Evolutionary conservation across 2,888 invertebrate genomes (phyloP), one percentile per base, ranked within the genome.

Genomic region (Ornithoptera priamus): DNA sequence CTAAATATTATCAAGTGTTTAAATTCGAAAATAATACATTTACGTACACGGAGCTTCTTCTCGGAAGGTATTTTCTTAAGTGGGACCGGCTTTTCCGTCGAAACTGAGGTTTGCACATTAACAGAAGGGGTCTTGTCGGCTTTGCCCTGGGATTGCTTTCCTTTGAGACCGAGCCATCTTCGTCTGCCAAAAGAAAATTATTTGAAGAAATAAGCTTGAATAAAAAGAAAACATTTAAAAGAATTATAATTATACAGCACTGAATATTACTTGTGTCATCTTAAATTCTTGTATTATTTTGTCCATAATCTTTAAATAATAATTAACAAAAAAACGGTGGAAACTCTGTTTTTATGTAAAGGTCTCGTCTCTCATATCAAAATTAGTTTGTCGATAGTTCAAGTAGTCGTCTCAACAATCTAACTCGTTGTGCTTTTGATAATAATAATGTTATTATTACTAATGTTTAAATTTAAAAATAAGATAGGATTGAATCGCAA

Each of bases 141-240:
- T 90, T 97, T 97, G 77, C 96, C 96, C 87, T 97, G 97, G 77
- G 97, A 97, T 67, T 84, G 94, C 88, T 98, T 98, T 76, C 98
- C 77, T 61, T 65, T 94, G 72, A 98, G 94, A 95, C 85, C 97
- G 73, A 97, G 96, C 85, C 98, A 93, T 97, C 98, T 97, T 94
- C 97, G 98, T 88, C 96, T 97, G 88, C 77, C 78, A 70, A 74
- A 69, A 75, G 22, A 42, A 15, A 46, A 24, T 15, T 10, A 24
- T 22, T 58, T 58, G 12, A 22, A n/a, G 12, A 58, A 58, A 24
- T 58, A 12, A 22, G 10, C 1, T 58, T 58, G 22, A 58, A 12
- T 20, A 57, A 50, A 53, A n/a, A 12, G 7, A 7, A 8, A 53
- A 4, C 18, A 53, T 53, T n/a, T 6, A 18, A 53, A 53, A 5